Conservation (phyloP, 2,888 invertebrate species). For the Bruchidius siliquastri region DNA sequence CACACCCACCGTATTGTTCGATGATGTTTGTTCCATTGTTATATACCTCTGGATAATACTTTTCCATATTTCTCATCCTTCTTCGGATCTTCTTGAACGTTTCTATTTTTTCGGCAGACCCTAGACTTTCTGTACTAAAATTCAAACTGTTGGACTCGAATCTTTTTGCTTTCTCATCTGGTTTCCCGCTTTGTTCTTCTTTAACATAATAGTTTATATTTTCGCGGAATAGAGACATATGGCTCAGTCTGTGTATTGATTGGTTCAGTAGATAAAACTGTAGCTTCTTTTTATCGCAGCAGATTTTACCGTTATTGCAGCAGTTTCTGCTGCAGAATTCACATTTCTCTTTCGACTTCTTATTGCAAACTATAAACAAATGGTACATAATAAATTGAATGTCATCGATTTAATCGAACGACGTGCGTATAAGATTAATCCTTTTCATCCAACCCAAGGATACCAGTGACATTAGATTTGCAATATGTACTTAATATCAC, state of each 20-base stretch:
- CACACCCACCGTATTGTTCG: background rate
- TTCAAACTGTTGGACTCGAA: background rate
- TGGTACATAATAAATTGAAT: too few species aligned
- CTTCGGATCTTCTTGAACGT: background rate
- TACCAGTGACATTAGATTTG: too few species aligned
- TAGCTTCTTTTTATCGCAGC: background rate
- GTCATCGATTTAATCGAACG: too few species aligned
- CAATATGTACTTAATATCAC: too few species aligned
- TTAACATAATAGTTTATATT: background rate
- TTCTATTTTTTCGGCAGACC: background rate
- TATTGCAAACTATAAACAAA: background rate
- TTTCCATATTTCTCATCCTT: background rate
- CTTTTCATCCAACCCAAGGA: too few species aligned
- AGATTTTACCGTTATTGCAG: background rate
- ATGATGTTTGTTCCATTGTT: background rate
- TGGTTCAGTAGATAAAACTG: background rate
- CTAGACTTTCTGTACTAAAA: background rate
- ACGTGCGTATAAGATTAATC: too few species aligned
- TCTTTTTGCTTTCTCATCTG: background rate
- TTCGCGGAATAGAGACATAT: background rate
- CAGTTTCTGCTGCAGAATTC: background rate
- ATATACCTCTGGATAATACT: background rate
- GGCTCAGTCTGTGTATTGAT: background rate
- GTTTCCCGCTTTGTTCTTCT: background rate
- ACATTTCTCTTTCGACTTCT: background rate